Base-by-base conservation (phyloP, 92 coral and sea anemone genomes). In the Muricea muricata region DNA sequence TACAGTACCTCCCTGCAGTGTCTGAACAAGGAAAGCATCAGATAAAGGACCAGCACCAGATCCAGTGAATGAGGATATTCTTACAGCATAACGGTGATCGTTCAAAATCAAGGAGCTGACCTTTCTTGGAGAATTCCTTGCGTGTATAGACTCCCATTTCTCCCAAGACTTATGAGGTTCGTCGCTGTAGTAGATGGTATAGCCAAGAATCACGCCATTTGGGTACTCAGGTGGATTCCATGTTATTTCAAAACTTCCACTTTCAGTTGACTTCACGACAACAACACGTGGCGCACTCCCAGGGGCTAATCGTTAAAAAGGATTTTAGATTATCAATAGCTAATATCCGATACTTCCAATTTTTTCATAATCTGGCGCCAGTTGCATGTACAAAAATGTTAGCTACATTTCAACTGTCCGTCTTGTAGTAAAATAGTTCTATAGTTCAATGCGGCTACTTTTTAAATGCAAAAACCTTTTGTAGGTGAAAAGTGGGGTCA, bases 221-320 rank as follows among this genome's bases (percentile, higher is more conserved):
- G 98, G 94, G 24, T 80, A 58, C 5, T 69, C 67, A 2, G 99
- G 99, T n/a, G 99, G 94, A 46, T 61, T 72, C 99, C 99, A 97
- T 40, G 90, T 56, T 15, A 91, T 94, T 40, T 82, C 88, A 75
- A 97, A 93, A 13, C 97, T 88, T 25, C 84, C 85, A 40, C 89
- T 93, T 0, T 94, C 91, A 17, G 84, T 47, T 18, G 98, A 98
- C 50, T 84, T 81, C 9, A 95, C 94, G 26, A 72, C 67, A 28
- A 97, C 77, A 65, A 89, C 81, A 47, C 90, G 83, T 1, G 99
- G 99, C 0, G 97, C 88, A 7, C 91, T 68, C 29, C 94, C 92
- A n/a, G 99, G 99, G 13, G 88, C 99, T 97, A 75, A 52, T 17
- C 20, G 21, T 3, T 17, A 9, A 9, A 18, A 18, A 20, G 24